Evolutionary conservation across 2,888 invertebrate genomes (phyloP).

Genomic region (Ophraella communa): DNA sequence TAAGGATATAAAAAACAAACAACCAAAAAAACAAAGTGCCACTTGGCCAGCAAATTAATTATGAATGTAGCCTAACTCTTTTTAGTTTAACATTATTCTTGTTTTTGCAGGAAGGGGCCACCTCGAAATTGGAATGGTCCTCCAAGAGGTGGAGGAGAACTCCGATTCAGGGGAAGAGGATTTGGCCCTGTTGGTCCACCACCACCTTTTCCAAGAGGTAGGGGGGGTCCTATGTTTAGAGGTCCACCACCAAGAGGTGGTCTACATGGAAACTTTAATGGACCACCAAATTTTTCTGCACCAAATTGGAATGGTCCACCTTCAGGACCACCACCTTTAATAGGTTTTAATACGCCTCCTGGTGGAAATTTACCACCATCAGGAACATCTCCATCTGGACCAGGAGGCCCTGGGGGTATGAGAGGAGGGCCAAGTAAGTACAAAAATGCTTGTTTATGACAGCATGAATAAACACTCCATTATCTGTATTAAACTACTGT

Average conservation of each 20-base stretch:
- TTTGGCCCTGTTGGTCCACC: conserved; percentile 69
- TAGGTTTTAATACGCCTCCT: conserved; percentile 54
- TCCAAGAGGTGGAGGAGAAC: conserved; percentile 53
- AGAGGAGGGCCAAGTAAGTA: conserved; percentile 30
- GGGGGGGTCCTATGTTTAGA: conserved; percentile 59
- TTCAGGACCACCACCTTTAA: conserved; percentile 63
- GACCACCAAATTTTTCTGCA: conserved; percentile 62
- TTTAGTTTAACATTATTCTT: too few species aligned
- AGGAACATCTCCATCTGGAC: background rate
- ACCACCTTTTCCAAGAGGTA: conserved; percentile 61
- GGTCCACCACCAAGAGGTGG: conserved; percentile 64
- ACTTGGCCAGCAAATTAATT: too few species aligned
- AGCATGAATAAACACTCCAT: too few species aligned
- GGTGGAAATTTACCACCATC: conserved; percentile 23
- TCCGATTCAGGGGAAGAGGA: conserved; percentile 71
- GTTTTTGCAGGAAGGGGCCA: conserved; percentile 26
- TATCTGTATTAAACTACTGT: too few species aligned
- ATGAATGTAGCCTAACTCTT: too few species aligned
- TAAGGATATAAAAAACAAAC: too few species aligned
- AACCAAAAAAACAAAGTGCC: too few species aligned
- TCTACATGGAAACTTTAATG: conserved; percentile 61
- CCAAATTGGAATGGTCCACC: conserved; percentile 75
- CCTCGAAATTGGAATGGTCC: conserved; percentile 38
- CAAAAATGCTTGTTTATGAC: background rate
- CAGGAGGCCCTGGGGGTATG: conserved; percentile 13